Base-by-base conservation (phyloP, 2,888 invertebrate species). In the Tetranychus truncatus region DNA sequence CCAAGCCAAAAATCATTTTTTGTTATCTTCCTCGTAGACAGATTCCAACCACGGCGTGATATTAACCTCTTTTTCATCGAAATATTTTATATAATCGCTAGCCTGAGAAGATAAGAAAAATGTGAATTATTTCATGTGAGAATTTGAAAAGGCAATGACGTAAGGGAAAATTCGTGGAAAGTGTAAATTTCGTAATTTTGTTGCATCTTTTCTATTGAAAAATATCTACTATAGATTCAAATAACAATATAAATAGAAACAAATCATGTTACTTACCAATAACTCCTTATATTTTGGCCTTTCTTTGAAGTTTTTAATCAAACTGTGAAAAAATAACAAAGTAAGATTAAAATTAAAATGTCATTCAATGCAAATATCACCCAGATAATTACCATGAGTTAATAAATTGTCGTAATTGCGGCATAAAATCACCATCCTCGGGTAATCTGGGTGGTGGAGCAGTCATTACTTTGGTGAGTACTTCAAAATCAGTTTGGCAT, bases 401-500 rank as follows among this genome's bases (percentile, higher is more conserved):
- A 78, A 96, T 93, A 84, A 96, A 96, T 81, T 88, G 88, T 82
- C 90, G 89, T 85, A 96, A 95, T 81, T 95, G 91, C 71, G 87
- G 84, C 76, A 90, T 88, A 83, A 95, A 96, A 76, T 88, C 87
- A 80, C 87, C 85, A 78, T 72, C 46, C 18, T 72, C 46, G 1
- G 95, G 94, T 81, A 96, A 85, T 80, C 88, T 86, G 9, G 94
- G 94, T 45, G 94, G 93, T 80, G 91, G 93, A 79, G 92, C 90
- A 80, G 90, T 88, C 81, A 97, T 88, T 80, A 95, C 94, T 85
- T 90, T 90, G 74, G 92, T 89, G 79, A 95, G 87, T 75, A 96
- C 94, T 86, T 97, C 97, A 85, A 99, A 99, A 85, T 97, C 97
- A 81, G 92, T 95, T 84, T 91, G 90, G 84, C 96, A 96, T 84